Base-by-base conservation (phyloP, 2,113 vertebrate species). In the Tetrax tetrax region DNA sequence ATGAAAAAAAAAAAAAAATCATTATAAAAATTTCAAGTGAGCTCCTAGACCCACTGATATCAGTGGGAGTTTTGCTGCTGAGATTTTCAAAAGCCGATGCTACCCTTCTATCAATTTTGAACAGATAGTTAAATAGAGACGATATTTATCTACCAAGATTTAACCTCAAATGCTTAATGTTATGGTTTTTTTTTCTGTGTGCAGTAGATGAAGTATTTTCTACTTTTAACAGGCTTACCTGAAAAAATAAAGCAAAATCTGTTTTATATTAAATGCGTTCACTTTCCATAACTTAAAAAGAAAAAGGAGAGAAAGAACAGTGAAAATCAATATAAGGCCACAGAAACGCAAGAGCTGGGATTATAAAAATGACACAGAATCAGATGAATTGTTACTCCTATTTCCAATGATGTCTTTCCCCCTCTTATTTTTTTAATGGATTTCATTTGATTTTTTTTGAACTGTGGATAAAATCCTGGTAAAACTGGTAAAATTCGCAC, bases 231-330 rank as follows among this genome's bases (percentile, higher is more conserved):
- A 69, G 94, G 95, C 91, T 96, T 96, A 94, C 93, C 81, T 94
- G 74, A 89, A 84, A 94, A 96, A 97, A 95, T 89, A 95, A 91
- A 92, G 74, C 56, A 89, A 95, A 95, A 95, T 91, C 91, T 95
- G 47, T 75, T 96, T 95, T 95, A 95, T 97, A 96, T 96, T 95
- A 93, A 93, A 86, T 66, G 56, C 75, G 51, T 51, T 96, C 69
- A 71, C 81, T 95, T 96, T 90, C 83, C 71, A 45, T 84, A 87
- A 92, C 60, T 91, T 91, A 57, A 74, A 83, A 92, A 84, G 83
- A 72, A 82, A 89, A 84, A 94, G 37, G 14, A 83, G 57, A 66
- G 51, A 84, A 75, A 53, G 64, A 87, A 63, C 9, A 87, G 64
- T 63, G 56, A 87, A 94, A 94, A 95, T 91, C 83, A 93, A 95